A percentile compares a stretch with the other conserved stretches of the same genome.
Evolutionary conservation across 2,888 invertebrate species (phyloP).

Genomic region (Agrochola macilenta): DNA sequence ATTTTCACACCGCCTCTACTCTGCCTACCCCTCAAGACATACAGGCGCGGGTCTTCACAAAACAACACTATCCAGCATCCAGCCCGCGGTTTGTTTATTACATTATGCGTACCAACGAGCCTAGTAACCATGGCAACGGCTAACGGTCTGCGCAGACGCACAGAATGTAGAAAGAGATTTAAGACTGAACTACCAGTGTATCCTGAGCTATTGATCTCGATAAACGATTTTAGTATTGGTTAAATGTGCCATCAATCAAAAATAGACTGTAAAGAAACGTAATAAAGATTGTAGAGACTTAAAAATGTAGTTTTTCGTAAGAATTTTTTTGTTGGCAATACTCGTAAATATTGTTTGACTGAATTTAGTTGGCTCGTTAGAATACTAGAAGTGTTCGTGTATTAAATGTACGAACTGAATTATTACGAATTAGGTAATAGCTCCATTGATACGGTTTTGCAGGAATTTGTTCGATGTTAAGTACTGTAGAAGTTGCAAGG

Average conservation of each 20-base stretch:
- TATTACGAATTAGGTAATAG: slow-evolving; percentile 55
- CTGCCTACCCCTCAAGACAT: slow-evolving; percentile 19
- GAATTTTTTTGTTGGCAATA: slow-evolving; percentile 26
- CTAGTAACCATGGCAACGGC: slow-evolving; percentile 56
- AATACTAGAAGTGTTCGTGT: slow-evolving; percentile 43
- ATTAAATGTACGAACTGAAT: slow-evolving; percentile 45
- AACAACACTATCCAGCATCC: slow-evolving; percentile 56
- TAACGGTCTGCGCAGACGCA: slow-evolving; percentile 63
- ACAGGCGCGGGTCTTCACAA: slow-evolving; percentile 52
- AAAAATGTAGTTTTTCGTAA: slow-evolving; percentile 6
- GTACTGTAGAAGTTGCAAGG: background rate
- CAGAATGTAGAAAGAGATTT: slow-evolving; percentile 73
- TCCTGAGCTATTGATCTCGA: slow-evolving; percentile 69
- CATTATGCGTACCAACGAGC: slow-evolving; percentile 58
- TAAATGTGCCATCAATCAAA: slow-evolving; percentile 19
- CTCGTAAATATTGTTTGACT: slow-evolving; percentile 49
- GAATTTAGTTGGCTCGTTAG: slow-evolving; percentile 60
- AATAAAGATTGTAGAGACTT: slow-evolving; percentile 8
- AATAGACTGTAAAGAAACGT: slow-evolving; percentile 11
- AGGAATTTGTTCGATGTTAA: slow-evolving; percentile 50
- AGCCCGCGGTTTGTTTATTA: slow-evolving; percentile 62
- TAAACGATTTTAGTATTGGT: slow-evolving; percentile 24
- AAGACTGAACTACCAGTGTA: slow-evolving; percentile 70
- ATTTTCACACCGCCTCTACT: slow-evolving; percentile 19
- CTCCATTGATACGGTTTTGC: slow-evolving; percentile 34